Percentiles rank a stretch among this genome's conserved stretches.
Evolutionary conservation across 2,797 vertebrate species (phyloP).

Genomic region (Nothura maculosa): DNA sequence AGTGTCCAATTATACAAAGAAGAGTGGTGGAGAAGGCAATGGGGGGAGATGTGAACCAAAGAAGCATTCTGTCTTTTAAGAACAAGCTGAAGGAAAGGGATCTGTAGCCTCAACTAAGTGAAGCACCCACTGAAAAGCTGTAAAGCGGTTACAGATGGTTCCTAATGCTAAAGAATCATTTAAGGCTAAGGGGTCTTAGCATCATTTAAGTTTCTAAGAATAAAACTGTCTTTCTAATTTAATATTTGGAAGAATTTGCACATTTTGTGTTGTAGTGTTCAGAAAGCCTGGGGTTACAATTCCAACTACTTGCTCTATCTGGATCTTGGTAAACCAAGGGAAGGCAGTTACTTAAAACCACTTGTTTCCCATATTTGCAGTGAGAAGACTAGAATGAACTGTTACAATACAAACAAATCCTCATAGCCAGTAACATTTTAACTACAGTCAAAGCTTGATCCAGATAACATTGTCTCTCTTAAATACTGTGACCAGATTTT

Average conservation of each 20-base stretch:
- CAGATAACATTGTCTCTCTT: neutral
- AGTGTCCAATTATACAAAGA: neutral
- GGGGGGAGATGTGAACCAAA: neutral
- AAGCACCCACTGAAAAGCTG: neutral
- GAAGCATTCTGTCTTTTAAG: neutral
- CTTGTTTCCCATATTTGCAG: neutral
- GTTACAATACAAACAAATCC: neutral
- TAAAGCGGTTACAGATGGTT: no score
- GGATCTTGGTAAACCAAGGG: neutral
- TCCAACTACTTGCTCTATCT: neutral
- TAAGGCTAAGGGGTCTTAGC: no score
- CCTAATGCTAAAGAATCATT: no score
- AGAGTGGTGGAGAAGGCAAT: neutral
- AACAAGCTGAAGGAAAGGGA: neutral
- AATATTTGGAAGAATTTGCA: neutral
- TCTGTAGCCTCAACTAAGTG: neutral
- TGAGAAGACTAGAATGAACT: neutral
- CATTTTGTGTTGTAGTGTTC: neutral
- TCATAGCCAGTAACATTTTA: neutral
- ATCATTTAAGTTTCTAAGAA: no score
- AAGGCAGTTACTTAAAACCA: neutral
- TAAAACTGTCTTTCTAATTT: neutral
- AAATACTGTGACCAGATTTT: neutral
- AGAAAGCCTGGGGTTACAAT: neutral
- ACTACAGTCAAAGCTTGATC: neutral